Conservation (phyloP, 2,113 vertebrate species). For the Brienomyrus brachyistius region DNA sequence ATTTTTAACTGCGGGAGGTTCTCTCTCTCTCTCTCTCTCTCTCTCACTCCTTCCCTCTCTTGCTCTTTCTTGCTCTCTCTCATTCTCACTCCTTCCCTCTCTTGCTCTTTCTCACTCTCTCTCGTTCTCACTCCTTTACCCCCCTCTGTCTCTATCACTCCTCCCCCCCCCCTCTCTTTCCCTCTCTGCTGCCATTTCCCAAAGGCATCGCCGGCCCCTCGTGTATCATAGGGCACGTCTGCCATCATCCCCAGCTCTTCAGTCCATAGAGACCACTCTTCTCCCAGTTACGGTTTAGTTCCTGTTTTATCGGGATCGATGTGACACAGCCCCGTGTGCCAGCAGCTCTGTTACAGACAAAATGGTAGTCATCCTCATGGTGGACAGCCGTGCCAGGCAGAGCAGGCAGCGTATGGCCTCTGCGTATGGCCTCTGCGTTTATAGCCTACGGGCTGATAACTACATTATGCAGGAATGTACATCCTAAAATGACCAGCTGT, state of each 20-base stretch:
- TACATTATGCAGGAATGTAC: neutral
- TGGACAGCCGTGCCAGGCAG: neutral
- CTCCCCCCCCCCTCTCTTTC: no score
- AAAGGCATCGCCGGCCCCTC: no score
- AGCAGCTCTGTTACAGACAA: neutral
- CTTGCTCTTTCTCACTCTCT: no score
- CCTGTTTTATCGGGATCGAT: no score
- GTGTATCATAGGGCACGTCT: no score
- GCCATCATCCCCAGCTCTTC: neutral
- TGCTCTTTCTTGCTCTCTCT: no score
- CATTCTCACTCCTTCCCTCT: no score
- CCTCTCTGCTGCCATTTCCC: neutral
- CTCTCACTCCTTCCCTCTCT: no score
- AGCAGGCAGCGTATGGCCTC: neutral
- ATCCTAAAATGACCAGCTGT: neutral
- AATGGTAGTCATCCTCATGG: neutral
- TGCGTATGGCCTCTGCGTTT: neutral
- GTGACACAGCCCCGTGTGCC: neutral
- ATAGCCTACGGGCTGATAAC: neutral
- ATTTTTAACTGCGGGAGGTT: neutral
- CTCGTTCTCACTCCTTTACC: no score
- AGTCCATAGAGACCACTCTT: neutral
- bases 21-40: neutral
- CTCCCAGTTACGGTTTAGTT: neutral
- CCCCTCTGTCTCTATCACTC: no score